Base-by-base conservation (phyloP, 2,888 invertebrate species). In the Xestia xanthographa region DNA sequence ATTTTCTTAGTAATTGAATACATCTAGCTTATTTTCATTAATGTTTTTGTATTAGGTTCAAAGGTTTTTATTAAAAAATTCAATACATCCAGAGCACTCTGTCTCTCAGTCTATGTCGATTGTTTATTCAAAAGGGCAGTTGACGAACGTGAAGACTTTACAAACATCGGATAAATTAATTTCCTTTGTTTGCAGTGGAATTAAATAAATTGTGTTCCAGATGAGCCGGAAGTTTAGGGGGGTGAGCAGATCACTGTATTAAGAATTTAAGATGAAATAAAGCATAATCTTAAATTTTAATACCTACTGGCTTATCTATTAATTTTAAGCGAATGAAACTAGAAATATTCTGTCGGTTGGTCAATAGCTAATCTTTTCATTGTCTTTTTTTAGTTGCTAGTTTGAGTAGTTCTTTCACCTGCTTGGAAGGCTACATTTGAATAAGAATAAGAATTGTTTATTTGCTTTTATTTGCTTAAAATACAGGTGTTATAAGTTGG, bases 81-180 rank as follows among this genome's bases (percentile, higher is more conserved):
- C 4, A 26, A 62, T 78, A 65, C 29, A 53, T 69, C 60, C n/a
- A 5, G 11, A n/a, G 70, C 45, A 43, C 26, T 53, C 79, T 3
- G n/a, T 17, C 72, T 80, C 66, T 29, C 14, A 9, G 72, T 11
- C 84, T 72, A 45, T 45, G 22, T 45, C 63, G 12, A 70, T 82
- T 85, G 38, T 82, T 82, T 77, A 85, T 85, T 82, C 69, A 82
- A 68, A 66, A 77, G 60, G 67, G n/a, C 76, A 81, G 69, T 82
- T 77, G 77, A 81, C 43, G 50, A 68, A 72, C 67, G 70, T 72
- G 77, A 69, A 82, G 72, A 67, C 71, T 71, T 69, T 70, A 82
- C 69, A 69, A 85, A 82, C 48, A 76, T 53, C 22, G 58, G 17
- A 43, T 50, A 72, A 76, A 85, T 77, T 67, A 82, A 85, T 77